Base-by-base conservation (phyloP, 2,888 invertebrate species). In the Drosophila emarginata region DNA sequence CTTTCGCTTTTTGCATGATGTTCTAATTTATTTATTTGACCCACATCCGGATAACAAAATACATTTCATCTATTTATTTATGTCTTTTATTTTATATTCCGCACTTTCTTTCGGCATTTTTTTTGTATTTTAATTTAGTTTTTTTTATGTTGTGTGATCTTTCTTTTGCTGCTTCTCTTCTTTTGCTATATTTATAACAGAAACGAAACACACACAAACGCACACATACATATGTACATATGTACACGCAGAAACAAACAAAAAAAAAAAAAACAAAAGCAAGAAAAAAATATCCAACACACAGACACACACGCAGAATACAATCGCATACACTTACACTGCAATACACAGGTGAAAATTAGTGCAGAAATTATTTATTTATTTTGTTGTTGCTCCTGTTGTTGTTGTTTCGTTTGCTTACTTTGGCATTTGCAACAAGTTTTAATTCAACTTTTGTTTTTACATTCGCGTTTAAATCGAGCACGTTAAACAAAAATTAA, bases 11-110 rank as follows among this genome's bases (percentile, higher is more conserved):
- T 64, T 76, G 57, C 26, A 53, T 69, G 70, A 5, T 45, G 45
- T 67, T 81, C 87, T 78, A 84, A 85, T 81, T 87, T 85, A 81
- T 87, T 66, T 73, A 56, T 63, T 66, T 81, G 87, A 68, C 87
- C 80, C 68, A 80, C 81, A 84, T 45, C 18, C 21, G 45, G 18
- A 21, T 18, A 54, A 54, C 54, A 28, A 54, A 81, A 81, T 72
- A 76, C 54, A 72, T 68, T 76, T 21, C 67, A 59, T 76, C 45
- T 72, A 72, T 72, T 64, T 72, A 67, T 72, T 64, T 72, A 67
- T 76, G 64, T 78, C 69, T 70, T 80, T 12, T 37, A 21, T 45
- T 11, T 21, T 14, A 11, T 45, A 45, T 45, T 87, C 74, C 79
- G 79, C 81, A 81, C 86, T 81, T 81, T 81, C 86, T 87, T 85